Evolutionary conservation across 1,140 invertebrate genomes (phyloP), one percentile per base, ranked within the genome.

Genomic region (Ericerus pela): DNA sequence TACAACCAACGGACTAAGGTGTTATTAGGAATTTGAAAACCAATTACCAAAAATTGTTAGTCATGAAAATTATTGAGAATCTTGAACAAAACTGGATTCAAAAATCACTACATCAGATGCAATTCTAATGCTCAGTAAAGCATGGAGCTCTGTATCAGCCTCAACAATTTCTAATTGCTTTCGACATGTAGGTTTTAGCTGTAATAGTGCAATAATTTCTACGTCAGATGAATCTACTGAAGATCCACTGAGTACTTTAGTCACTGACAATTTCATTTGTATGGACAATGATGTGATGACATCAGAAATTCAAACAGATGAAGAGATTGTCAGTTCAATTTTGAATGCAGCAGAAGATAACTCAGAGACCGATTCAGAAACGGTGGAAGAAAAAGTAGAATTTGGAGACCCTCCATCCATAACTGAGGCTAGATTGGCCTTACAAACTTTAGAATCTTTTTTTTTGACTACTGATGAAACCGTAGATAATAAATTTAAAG

Each of bases 271-370:
- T 28, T 51, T 28, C 26, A 1, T 51, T 12, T 5, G 28, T 22
- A 28, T 51, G 27, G 24, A 51, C 30, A 28, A 51, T 18, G 47
- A 28, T 28, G 5, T 28, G 1, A 28, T 20, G 20, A 51, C 14
- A 28, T 51, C 47, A 51, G 47, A 51, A 28, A 51, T 51, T 51
- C 3, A n/a, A 51, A 51, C 47, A 10, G 47, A 51, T 51, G 26
- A 28, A 51, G 8, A 51, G 27, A 51, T 51, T 28, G 24, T 51
- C 26, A 2, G 30, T 10, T 12, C 27, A 28, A 10, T 12, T 28
- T 28, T 51, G n/a, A 18, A 5, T 8, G 30, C 2, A 26, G 14
- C 27, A 51, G n/a, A 51, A 51, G 26, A 28, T n/a, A 28, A 51
- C 26, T 18, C 12, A 27, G 26, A 53, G 20, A 31, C 28, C 31